Percentiles rank a stretch among this genome's conserved stretches.
phyloP scores from a whole-genome alignment of 1,140 invertebrate species.

The Lucilia cuprina region DNA sequence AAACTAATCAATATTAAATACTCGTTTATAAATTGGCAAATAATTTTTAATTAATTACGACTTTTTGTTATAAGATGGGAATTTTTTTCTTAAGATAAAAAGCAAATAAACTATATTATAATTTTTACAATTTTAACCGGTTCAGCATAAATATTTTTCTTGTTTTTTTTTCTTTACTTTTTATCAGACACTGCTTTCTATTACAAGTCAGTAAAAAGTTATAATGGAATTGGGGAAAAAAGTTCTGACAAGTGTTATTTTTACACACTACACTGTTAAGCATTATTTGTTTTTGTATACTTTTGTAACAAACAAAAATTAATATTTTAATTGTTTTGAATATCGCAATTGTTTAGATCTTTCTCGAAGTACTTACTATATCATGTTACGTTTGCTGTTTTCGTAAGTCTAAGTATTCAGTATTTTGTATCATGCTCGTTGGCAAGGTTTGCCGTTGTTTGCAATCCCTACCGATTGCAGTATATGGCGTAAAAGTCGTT shows the following conservation, averaged over 20 bases:
- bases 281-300: too few species aligned
- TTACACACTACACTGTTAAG: too few species aligned
- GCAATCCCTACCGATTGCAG: too few species aligned
- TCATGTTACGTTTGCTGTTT: too few species aligned
- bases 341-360: too few species aligned
- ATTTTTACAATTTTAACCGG: neutral
- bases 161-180: neutral
- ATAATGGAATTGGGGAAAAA: neutral
- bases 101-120: neutral
- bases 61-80: neutral
- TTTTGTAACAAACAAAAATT: too few species aligned
- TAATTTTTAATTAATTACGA: neutral
- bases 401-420: too few species aligned
- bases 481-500: too few species aligned
- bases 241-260: neutral
- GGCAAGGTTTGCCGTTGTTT: too few species aligned
- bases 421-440: too few species aligned
- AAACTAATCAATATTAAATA: neutral
- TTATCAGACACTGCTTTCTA: neutral
- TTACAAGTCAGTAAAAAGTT: neutral
- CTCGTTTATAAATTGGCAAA: neutral
- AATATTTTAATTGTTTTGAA: too few species aligned
- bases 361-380: too few species aligned
- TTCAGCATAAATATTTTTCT: neutral
- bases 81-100: neutral